Evolutionary conservation across 2,888 invertebrate genomes (phyloP), one percentile per base, ranked within the genome.

Genomic region (Orthosia gracilis): DNA sequence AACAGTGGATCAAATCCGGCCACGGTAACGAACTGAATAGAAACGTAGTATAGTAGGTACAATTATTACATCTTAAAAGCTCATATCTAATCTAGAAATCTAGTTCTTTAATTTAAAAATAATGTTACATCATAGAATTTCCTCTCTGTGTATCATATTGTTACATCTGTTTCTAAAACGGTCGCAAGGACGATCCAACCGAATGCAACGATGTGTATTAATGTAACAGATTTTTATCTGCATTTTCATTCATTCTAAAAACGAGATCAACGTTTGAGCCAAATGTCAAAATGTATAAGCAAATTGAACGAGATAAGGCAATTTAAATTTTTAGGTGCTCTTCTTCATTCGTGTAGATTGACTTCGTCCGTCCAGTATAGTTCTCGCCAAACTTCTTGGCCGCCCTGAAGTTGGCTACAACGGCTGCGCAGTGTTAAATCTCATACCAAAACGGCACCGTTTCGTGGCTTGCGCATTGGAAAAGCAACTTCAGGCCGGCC

Each of bases 151-250:
- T 47, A 47, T 62, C 57, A 18, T 23, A 76, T 71, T 70, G 45
- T 62, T 71, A 50, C 55, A 78, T 78, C 55, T 63, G 72, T 57
- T 26, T 73, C 73, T 76, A 76, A 79, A 79, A 64, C 52, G 58
- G 63, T 54, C 52, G 15, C 73, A 54, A 64, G 64, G 73, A 40
- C 63, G 63, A 26, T 47, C 52, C 11, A 57, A 76, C 23, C 62
- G 31, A 62, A 62, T 75, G 72, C 50, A 78, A 50, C 55, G 26
- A 18, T 78, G 40, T 45, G 15, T 75, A 52, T 52, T 76, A 59
- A 17, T 54, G 13, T 54, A 76, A 52, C 31, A 69, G 13, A 57
- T 57, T 62, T 26, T 50, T n/a, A 61, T 77, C 68, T 55, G 31
- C 26, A 68, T 59, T 54, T 76, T 76, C 52, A 13, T 49, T 76